Evolutionary conservation across 30 jellyfish, hydroid and myxozoan species (phyloP).

Genomic region (Rhopilema esculentum): DNA sequence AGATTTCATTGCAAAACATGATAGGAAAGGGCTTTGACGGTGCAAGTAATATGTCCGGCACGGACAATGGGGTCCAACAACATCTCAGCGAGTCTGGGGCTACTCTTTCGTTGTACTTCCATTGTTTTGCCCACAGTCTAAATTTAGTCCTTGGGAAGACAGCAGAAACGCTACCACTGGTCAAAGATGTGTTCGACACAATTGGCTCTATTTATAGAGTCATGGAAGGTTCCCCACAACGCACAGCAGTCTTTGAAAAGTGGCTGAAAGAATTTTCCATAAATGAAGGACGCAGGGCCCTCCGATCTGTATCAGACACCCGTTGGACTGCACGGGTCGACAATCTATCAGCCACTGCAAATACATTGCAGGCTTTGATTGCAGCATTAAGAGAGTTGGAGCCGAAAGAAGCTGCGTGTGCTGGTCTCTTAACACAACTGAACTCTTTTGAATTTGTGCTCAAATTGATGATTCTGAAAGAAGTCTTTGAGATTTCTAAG

Average conservation of each 20-base stretch:
- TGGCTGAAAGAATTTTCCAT: conserved; percentile 16
- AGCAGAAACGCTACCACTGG: conserved; percentile 26
- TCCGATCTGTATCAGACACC: conserved; percentile 57
- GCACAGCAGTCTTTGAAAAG: conserved; percentile 25
- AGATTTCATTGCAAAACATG: conserved; percentile 45
- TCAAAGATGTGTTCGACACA: conserved; percentile 35
- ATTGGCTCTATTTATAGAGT: conserved; percentile 41
- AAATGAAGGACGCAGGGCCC: conserved; percentile 51
- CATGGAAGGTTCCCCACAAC: conserved; percentile 58
- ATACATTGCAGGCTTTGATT: conserved; percentile 29
- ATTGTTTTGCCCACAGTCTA: conserved; percentile 52
- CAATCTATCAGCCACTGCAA: conserved; percentile 41
- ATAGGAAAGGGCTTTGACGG: conserved; percentile 5
- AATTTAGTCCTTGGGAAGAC: conserved; percentile 20
- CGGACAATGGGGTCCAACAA: conserved; percentile 48
- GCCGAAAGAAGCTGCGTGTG: conserved; percentile 14
- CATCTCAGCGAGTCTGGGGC: conserved; percentile 49
- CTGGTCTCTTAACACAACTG: conserved; percentile 10
- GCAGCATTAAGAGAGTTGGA: conserved; percentile 48
- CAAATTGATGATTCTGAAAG: conserved; percentile 29
- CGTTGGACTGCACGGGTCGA: conserved; percentile 62
- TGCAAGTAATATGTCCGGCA: conserved; percentile 26
- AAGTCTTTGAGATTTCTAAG: conserved; percentile 21
- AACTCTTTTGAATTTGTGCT: conserved; percentile 47
- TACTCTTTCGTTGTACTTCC: conserved; percentile 25